Evolutionary conservation across 92 coral and sea anemone species (phyloP), one percentile per base, ranked within the genome.

Genomic region (Ricordea florida): DNA sequence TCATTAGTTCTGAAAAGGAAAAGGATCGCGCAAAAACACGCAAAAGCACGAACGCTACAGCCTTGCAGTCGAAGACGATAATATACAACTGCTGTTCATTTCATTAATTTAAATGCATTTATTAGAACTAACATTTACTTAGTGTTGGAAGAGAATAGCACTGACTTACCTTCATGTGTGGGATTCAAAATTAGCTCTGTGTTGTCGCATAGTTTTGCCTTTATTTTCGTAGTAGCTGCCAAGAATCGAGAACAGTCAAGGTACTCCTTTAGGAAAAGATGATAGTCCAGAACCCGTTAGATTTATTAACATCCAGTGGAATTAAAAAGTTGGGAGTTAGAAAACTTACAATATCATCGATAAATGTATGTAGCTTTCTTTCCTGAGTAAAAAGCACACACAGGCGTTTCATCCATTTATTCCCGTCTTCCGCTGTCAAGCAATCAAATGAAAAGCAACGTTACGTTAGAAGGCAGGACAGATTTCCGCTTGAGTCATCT

Each of bases 301-400:
- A n/a, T n/a, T n/a, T n/a, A n/a, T n/a, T n/a, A n/a, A n/a, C n/a
- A n/a, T 8, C 9, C 8, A n/a, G n/a, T 8, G n/a, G 44, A 37
- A n/a, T 8, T 8, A 37, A n/a, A 37, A n/a, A 37, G 44, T 8
- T 8, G n/a, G 9, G 44, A 37, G 44, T 37, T n/a, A 37, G 14
- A 27, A 7, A 13, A 50, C 84, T 22, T 41, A 87, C 97, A 58
- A 82, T 48, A 22, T 87, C 87, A 30, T 90, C 85, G 18, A 46
- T 30, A 59, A 78, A 90, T 24, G 80, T 34, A 53, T 77, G 66
- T 2, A 90, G 23, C 40, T 71, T 56, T 28, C 74, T 83, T 42
- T 83, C 87, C 31, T 57, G 51, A n/a, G 83, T 55, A 57, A 62
- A 76, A 37, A 87, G 52, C 25, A 83, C 97, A 46, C 97, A 90